These are phyloP conservation scores for Lithophane semibrunnea DNA, from an alignment of 2,888 invertebrate genomes.

Conservation along the genomic window DNA sequence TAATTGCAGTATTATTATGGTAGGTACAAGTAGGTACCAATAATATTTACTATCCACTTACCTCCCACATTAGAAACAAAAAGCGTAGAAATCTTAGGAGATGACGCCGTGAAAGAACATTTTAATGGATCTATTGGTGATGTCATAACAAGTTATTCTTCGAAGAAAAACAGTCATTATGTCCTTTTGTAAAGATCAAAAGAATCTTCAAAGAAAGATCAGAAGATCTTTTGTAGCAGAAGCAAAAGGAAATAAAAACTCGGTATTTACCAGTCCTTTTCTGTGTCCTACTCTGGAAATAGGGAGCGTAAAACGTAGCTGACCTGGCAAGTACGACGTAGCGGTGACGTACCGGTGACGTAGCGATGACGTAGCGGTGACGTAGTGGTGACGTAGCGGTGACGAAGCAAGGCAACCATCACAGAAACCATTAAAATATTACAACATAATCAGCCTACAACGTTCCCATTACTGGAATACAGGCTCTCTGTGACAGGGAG, in stretches of 20 bases:
- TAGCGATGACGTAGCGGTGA: no score
- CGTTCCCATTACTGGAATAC: rapidly evolving
- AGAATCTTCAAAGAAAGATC: not conserved
- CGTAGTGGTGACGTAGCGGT: no score
- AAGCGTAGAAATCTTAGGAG: no score
- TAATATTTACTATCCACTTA: not conserved
- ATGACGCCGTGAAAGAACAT: not conserved
- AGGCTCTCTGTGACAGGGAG: not conserved
- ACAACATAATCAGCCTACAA: not conserved
- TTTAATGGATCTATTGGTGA: not conserved
- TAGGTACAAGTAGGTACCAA: not conserved
- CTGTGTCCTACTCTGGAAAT: no score
- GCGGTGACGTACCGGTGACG: not conserved
- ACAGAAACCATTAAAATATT: not conserved
- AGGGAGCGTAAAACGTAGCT: not conserved
- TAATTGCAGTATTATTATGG: not conserved
- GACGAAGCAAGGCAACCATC: no score
- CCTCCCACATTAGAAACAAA: not conserved
- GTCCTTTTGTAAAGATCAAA: not conserved
- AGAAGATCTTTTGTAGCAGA: not conserved
- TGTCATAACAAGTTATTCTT: not conserved
- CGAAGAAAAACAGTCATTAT: not conserved
- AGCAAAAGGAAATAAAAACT: not conserved
- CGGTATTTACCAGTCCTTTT: not conserved
- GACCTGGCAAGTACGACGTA: not conserved